phyloP scores from a whole-genome alignment of 92 coral and sea anemone species.

The Porites lobata region DNA sequence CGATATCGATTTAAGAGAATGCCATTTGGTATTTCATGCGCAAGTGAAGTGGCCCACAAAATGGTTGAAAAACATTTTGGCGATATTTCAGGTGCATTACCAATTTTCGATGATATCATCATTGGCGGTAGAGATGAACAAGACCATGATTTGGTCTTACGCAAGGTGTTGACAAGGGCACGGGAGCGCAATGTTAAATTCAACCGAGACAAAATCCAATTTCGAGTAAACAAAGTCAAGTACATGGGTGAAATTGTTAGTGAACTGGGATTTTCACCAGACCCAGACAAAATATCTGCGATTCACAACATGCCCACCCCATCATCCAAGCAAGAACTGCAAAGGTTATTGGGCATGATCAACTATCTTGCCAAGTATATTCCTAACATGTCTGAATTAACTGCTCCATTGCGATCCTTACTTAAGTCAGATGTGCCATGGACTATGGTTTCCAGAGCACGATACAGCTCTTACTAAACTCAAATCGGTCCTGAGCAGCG shows the following conservation, averaged over 20 bases:
- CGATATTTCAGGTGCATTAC: constrained; percentile 53
- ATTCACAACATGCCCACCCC: constrained; percentile 4
- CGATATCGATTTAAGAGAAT: constrained; percentile 52
- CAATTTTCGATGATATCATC: constrained; percentile 55
- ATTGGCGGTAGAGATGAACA: constrained; percentile 58
- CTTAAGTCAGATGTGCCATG: constrained; percentile 1
- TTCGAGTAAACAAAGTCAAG: constrained; percentile 28
- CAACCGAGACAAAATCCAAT: constrained; percentile 21
- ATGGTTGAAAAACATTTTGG: constrained; percentile 62
- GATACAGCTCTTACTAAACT: constrained; percentile 40
- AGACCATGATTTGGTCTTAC: constrained; percentile 58
- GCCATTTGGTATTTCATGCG: constrained; percentile 68
- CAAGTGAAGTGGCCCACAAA: constrained; percentile 64
- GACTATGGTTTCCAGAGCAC: neutral
- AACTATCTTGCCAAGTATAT: constrained; percentile 29
- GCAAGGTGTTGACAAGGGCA: constrained; percentile 49
- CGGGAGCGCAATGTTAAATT: constrained; percentile 19
- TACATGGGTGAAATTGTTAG: constrained; percentile 21
- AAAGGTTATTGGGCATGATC: constrained; percentile 44
- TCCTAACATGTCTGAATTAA: constrained; percentile 45
- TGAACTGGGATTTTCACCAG: constrained; percentile 4
- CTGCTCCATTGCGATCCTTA: constrained; percentile 33
- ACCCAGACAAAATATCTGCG: constrained; percentile 32
- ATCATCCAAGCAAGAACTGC: constrained; percentile 36
- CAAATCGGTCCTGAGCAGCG: constrained; percentile 4